phyloP scores from a whole-genome alignment of 2,113 vertebrate species.

The Laticauda laticaudata region DNA sequence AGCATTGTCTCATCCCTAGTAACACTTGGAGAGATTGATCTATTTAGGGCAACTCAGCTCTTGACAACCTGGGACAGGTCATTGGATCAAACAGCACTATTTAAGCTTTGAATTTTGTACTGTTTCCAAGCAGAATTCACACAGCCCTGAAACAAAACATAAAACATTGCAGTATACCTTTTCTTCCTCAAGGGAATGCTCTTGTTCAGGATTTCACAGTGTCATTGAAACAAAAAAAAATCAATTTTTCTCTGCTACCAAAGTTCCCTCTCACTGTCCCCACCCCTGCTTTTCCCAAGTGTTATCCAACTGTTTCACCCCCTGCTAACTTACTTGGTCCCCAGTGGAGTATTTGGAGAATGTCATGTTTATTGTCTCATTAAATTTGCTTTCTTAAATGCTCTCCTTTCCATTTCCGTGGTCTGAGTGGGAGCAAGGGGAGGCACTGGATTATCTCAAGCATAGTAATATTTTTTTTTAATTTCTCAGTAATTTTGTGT shows the following conservation, averaged over 20 bases:
- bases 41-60: background rate
- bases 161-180: background rate
- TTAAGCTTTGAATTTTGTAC: background rate
- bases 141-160: background rate
- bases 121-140: background rate
- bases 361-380: background rate
- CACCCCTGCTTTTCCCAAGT: background rate
- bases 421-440: background rate
- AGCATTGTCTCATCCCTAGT: background rate
- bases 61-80: background rate
- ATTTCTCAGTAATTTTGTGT: background rate
- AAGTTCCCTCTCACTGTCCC: background rate
- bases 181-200: background rate
- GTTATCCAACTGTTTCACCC: background rate
- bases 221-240: background rate
- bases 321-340: background rate
- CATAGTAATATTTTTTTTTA: background rate
- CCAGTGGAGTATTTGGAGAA: background rate
- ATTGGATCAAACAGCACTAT: background rate
- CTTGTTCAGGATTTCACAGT: background rate
- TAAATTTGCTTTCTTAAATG: background rate
- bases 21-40: background rate
- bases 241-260: background rate
- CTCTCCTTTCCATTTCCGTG: background rate
- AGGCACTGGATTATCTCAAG: background rate